phyloP scores from a whole-genome alignment of 1,140 invertebrate genomes.

The Penaeus japonicus region DNA sequence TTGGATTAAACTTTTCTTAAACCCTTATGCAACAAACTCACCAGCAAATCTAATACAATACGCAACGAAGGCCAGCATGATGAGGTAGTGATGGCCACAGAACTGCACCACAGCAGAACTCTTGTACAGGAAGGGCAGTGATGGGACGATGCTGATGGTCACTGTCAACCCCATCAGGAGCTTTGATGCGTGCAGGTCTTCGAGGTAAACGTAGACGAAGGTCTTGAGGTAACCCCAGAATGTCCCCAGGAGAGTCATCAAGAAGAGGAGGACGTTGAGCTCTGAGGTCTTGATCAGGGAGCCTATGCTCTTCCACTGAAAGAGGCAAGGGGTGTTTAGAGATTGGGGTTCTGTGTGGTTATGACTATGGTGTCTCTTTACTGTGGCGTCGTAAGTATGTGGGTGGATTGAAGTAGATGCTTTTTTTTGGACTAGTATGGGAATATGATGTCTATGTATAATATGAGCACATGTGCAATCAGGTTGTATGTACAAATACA shows the following conservation, averaged over 20 bases:
- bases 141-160: conserved; percentile 72
- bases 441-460: too few species aligned
- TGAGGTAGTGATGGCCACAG: conserved; percentile 82
- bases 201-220: conserved; percentile 75
- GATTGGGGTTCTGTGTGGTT: too few species aligned
- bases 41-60: conserved; percentile 79
- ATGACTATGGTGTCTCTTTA: too few species aligned
- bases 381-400: too few species aligned
- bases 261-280: conserved; percentile 73
- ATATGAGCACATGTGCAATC: too few species aligned
- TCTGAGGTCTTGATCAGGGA: conserved; percentile 70
- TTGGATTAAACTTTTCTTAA: neutral
- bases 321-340: too few species aligned
- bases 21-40: conserved; percentile 59
- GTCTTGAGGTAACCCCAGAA: conserved; percentile 82
- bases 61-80: conserved; percentile 80
- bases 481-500: too few species aligned
- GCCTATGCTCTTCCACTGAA: conserved; percentile 59
- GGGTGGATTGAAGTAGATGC: too few species aligned
- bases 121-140: conserved; percentile 77
- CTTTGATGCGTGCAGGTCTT: conserved; percentile 68
- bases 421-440: too few species aligned
- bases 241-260: conserved; percentile 75
- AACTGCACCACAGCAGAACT: conserved; percentile 84
- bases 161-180: conserved; percentile 74